Percentiles rank a stretch among this genome's conserved stretches.
Evolutionary conservation across 1,140 invertebrate species (phyloP).

Genomic region (Lordiphosa clarofinis): DNA sequence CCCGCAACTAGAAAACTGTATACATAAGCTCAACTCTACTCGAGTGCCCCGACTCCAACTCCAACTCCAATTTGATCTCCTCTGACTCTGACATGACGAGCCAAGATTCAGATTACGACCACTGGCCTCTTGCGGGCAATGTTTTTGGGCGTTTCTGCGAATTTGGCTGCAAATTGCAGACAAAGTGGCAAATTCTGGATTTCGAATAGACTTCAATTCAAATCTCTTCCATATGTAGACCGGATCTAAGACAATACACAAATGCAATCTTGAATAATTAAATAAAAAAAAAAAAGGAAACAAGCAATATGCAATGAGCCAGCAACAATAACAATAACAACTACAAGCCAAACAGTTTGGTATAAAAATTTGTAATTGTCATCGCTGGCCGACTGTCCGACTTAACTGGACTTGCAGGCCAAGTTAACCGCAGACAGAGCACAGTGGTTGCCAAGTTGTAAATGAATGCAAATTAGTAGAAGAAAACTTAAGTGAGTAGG

Average conservation of each 20-base stretch:
- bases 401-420: constrained; percentile 9
- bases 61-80: constrained; percentile 16
- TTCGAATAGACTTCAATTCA: constrained; percentile 8
- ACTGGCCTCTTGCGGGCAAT: constrained; percentile 27
- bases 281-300: constrained; percentile 55
- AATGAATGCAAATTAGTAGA: constrained; percentile 4
- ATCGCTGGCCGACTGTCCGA: constrained; percentile 29
- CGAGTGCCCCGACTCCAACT: constrained; percentile 4
- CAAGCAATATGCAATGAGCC: constrained; percentile 33
- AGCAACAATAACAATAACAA: neutral
- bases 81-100: constrained; percentile 31
- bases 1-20: constrained; percentile 62
- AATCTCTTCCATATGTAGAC: constrained; percentile 9
- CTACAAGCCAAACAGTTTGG: constrained; percentile 26
- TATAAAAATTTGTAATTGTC: constrained; percentile 60
- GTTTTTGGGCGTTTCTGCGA: constrained; percentile 41
- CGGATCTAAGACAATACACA: constrained; percentile 38
- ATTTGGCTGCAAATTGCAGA: constrained; percentile 25
- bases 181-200: constrained; percentile 42
- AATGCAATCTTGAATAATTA: constrained; percentile 52
- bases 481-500: no score
- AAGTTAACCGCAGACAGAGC: neutral
- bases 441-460: constrained; percentile 21
- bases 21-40: constrained; percentile 25
- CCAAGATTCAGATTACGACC: constrained; percentile 43